Base-by-base conservation (phyloP, 37 sponge, comb jelly and placozoan genomes). In the Chondrosia reniformis region DNA sequence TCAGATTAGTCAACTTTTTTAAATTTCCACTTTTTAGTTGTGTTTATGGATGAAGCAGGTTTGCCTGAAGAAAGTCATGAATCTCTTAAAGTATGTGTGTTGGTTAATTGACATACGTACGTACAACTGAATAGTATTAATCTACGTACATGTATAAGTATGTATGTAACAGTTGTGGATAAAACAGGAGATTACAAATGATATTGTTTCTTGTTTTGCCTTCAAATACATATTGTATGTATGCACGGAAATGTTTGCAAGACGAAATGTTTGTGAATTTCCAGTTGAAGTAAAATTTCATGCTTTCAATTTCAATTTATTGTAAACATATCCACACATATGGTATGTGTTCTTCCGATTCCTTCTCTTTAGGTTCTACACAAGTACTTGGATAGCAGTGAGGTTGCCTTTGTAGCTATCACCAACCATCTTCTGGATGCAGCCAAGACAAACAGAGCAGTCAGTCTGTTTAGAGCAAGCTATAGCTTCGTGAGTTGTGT, bases 391-490 rank as follows among this genome's bases (percentile, higher is more conserved):
- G 96, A 95, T 78, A 77, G 40, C 17, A 84, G 74, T n/a, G 90
- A 91, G 73, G 96, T 95, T 30, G 86, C 93, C 27, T 95, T 95
- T 74, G 90, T 95, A 3, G 96, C 93, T 33, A 95, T 95, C 44
- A 89, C 92, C 33, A 95, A 95, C 55, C 92, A 92, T 58, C 66
- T 95, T 46, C 77, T 95, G 41, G 96, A 95, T 81, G 96, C 96
- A 36, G 89, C 96, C 24, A 95, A 95, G 75, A 90, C 89, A 32
- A 95, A 95, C 67, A 63, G 96, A 74, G 96, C 96, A 15, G 80
- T 92, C n/a, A 88, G 87, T 64, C 87, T 95, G 31, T 95, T 89
- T 54, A 80, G 96, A n/a, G 79, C 96, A 0, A 69, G 85, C 22
- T 37, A 37, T 31, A 21, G 15, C 9, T 3, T 37, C 8, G 63